These are phyloP conservation scores for Thera obeliscata DNA, from an alignment of 2,888 invertebrate species.

Conservation along the genomic window DNA sequence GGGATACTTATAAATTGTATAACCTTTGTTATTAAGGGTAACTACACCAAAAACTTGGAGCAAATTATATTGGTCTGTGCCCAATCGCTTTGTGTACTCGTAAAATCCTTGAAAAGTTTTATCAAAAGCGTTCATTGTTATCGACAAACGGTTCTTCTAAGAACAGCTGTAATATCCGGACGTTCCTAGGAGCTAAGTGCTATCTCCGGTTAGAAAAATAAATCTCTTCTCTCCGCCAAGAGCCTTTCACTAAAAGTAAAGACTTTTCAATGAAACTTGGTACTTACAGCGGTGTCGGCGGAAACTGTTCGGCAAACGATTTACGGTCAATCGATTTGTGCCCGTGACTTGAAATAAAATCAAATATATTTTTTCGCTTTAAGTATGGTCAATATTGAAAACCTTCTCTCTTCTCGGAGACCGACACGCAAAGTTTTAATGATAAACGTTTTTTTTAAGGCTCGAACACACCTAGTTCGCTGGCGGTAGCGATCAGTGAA, in stretches of 20 bases:
- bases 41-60: neutral
- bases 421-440: too few species aligned
- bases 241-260: constrained; percentile 20
- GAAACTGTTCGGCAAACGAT: constrained; percentile 20
- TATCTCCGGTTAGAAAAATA: constrained; percentile 50
- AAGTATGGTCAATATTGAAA: too few species aligned
- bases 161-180: constrained; percentile 49
- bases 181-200: constrained; percentile 39
- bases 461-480: too few species aligned
- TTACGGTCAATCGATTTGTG: constrained; percentile 11
- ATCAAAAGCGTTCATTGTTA: constrained; percentile 17
- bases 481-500: too few species aligned
- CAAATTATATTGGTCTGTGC: neutral
- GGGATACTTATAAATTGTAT: too few species aligned
- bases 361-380: too few species aligned
- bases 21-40: too few species aligned
- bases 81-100: neutral
- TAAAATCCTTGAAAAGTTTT: constrained; percentile 4
- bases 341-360: neutral
- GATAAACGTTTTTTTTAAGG: too few species aligned
- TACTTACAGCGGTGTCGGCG: neutral
- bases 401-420: too few species aligned
- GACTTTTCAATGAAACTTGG: constrained; percentile 14
- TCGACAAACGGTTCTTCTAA: constrained; percentile 21
- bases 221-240: constrained; percentile 30